Percentiles rank a stretch among this genome's conserved stretches.
These are phyloP conservation scores for Actinia equina DNA, from an alignment of 64 coral and sea anemone genomes.

Conservation along the genomic window DNA sequence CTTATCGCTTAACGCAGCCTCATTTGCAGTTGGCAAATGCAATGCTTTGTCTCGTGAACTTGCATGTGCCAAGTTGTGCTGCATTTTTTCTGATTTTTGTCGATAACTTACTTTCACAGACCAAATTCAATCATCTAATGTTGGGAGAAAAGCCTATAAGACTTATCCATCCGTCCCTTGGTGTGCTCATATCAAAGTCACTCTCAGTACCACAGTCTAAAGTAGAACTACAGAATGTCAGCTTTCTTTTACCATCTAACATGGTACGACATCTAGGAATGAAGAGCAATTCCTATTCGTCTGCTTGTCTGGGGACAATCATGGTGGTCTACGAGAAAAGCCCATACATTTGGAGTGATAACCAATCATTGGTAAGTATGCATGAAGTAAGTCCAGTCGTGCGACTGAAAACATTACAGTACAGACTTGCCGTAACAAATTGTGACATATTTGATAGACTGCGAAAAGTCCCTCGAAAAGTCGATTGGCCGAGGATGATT, in stretches of 20 bases:
- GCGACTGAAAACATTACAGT: not conserved
- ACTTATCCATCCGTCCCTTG: slow-evolving; percentile 9
- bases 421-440: too few relatives aligned
- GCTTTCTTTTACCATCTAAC: slow-evolving; percentile 36
- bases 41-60: too few relatives aligned
- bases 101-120: not conserved
- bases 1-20: too few relatives aligned
- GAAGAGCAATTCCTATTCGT: not conserved
- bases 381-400: not conserved
- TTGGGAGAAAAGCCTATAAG: slow-evolving; percentile 25
- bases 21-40: too few relatives aligned
- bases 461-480: too few relatives aligned
- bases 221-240: slow-evolving; percentile 11
- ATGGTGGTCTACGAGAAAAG: slow-evolving; percentile 39
- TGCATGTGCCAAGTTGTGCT: not conserved
- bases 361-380: not conserved
- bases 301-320: slow-evolving; percentile 23
- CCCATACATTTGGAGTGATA: slow-evolving; percentile 25
- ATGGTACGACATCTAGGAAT: slow-evolving; percentile 22
- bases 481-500: too few relatives aligned
- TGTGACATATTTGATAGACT: too few relatives aligned
- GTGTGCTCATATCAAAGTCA: slow-evolving; percentile 8
- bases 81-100: not conserved
- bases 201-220: not conserved
- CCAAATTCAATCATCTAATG: slow-evolving; percentile 15